Evolutionary conservation across 2,888 invertebrate genomes (phyloP), one percentile per base, ranked within the genome.

Genomic region (Phaedon cochleariae): DNA sequence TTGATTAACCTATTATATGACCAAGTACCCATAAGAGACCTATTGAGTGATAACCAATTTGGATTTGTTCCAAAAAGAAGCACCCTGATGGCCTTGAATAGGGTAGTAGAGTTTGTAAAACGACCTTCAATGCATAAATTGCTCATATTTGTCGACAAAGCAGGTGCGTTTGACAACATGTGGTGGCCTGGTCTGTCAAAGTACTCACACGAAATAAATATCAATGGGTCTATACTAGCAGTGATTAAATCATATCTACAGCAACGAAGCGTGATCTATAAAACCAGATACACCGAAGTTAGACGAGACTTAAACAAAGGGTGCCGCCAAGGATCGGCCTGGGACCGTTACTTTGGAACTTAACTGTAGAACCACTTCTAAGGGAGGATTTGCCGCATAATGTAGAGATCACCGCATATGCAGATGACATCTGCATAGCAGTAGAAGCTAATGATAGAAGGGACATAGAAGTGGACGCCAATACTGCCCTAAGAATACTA

Each of bases 141-240:
- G 17, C 7, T 17, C 17, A 10, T 57, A n/a, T 41, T 57, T 3
- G 15, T 45, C 10, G 57, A 57, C 10, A 57, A 18, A 21, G 18
- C 57, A 1, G 22, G 57, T 10, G 57, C 57, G 17, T 57, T 57
- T 9, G 45, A 57, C 9, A 45, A 57, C 20, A 21, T 57, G 41
- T 57, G 57, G 45, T 45, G 41, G 57, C 45, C 57, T n/a, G 37
- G 41, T 9, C 41, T 57, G 1, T 9, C 41, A 15, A 31, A 17
- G 9, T 6, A 52, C 6, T 22, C 21, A n/a, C 57, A 21, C 20
- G 18, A 9, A n/a, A 7, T 12, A 10, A 12, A 45, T 7, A 20
- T 52, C 9, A 9, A 6, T 6, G 9, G 37, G 15, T 17, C 10
- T 6, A 9, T 57, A 0, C 17, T 31, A 41, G 9, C 18, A 9